Conservation (phyloP, 1,140 invertebrate species). For the Acromyrmex charruanus region DNA sequence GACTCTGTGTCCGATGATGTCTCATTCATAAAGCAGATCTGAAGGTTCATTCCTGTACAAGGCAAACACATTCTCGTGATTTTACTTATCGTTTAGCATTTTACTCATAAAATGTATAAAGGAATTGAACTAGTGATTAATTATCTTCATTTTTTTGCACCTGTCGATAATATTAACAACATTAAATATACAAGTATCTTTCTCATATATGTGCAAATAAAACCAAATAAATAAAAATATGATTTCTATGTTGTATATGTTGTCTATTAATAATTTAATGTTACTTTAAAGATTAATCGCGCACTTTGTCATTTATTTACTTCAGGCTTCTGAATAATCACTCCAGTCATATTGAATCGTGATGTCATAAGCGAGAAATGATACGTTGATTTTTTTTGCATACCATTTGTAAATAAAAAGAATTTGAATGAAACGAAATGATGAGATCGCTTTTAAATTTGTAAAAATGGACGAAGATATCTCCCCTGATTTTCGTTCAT, state of each 20-base stretch:
- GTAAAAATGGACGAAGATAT: too few species aligned
- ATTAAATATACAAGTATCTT: background rate
- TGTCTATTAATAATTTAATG: background rate
- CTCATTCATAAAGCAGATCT: constrained; percentile 98
- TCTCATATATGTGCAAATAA: background rate
- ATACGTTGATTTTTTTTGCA: too few species aligned
- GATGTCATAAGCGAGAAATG: too few species aligned
- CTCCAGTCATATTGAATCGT: too few species aligned
- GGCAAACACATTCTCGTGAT: constrained; percentile 68
- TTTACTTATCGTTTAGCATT: background rate
- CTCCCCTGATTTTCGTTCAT: too few species aligned
- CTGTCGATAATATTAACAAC: background rate
- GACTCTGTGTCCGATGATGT: constrained; percentile 94
- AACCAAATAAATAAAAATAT: background rate
- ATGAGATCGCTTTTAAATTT: too few species aligned
- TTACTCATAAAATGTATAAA: background rate
- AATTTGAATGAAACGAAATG: too few species aligned
- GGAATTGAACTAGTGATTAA: background rate
- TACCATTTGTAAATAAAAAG: too few species aligned
- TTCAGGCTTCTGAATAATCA: too few species aligned
- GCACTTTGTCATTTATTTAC: too few species aligned
- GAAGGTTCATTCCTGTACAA: constrained; percentile 94
- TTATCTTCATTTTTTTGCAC: background rate
- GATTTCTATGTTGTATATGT: background rate
- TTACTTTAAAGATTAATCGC: background rate